Conservation (phyloP, 2,888 invertebrate genomes). For the Gryllus longicercus region DNA sequence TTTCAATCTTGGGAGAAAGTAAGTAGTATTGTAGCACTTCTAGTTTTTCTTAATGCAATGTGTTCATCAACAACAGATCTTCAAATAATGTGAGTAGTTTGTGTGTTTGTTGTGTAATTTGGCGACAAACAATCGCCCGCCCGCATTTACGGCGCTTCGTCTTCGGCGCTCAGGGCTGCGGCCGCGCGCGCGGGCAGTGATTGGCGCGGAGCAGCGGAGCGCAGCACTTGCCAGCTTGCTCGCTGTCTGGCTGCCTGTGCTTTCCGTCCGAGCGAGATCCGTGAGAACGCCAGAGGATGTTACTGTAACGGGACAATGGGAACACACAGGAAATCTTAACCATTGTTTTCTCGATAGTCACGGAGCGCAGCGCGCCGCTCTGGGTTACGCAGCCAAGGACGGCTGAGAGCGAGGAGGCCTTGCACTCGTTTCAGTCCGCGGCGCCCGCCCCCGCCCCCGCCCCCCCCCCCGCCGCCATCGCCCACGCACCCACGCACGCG, state of each 20-base stretch:
- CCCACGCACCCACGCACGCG: no score
- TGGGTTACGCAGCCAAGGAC: constrained; percentile 17
- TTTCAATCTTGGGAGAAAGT: no score
- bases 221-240: not conserved
- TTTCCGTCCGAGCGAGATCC: constrained; percentile 17
- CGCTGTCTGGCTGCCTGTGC: not conserved
- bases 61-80: no score
- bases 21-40: no score
- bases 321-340: constrained; percentile 17
- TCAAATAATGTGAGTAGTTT: no score
- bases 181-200: no score
- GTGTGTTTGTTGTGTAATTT: no score
- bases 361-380: not conserved
- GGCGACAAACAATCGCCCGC: no score
- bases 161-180: no score
- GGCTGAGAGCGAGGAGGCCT: not conserved
- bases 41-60: no score
- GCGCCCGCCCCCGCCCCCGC: not conserved
- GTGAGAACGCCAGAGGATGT: constrained; percentile 3
- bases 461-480: not conserved
- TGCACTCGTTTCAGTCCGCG: constrained; percentile 9
- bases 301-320: constrained; percentile 17
- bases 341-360: constrained; percentile 17
- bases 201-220: not conserved
- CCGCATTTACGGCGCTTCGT: no score